Conservation (phyloP, 2,113 vertebrate genomes). For the Peromyscus maniculatus region DNA sequence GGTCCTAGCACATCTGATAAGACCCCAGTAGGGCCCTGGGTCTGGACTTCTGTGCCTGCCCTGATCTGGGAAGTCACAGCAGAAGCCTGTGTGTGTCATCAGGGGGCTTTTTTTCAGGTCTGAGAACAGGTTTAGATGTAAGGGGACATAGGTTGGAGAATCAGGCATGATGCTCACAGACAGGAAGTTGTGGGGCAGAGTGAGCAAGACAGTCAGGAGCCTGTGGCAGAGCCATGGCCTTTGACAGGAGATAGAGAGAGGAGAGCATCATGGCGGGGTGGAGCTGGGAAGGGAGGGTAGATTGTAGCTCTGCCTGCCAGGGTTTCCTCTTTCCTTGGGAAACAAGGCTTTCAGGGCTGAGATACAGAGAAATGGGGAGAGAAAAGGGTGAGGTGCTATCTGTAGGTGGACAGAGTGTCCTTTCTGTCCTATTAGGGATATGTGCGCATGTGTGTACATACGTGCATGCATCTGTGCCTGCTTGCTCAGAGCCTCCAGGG, state of each 20-base stretch:
- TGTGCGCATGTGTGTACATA: too few relatives aligned
- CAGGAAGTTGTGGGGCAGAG: background rate
- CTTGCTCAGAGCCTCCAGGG: background rate
- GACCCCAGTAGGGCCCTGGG: background rate
- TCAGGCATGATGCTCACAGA: background rate
- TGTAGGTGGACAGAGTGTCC: background rate
- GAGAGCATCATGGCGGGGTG: background rate
- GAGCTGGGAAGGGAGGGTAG: background rate
- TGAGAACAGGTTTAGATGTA: too few relatives aligned
- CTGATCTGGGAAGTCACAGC: background rate
- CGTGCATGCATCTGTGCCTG: background rate
- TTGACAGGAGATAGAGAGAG: background rate
- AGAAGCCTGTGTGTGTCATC: background rate
- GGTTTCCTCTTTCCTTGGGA: background rate
- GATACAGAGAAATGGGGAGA: background rate
- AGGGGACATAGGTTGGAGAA: background rate
- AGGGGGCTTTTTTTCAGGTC: background rate
- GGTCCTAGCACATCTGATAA: accelerated
- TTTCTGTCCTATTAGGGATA: background rate
- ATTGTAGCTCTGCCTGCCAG: background rate
- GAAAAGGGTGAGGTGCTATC: background rate
- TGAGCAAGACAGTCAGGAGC: background rate
- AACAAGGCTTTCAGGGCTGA: background rate
- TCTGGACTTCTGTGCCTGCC: background rate
- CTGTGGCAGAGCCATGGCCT: background rate